Evolutionary conservation across 2,113 vertebrate genomes (phyloP), one percentile per base, ranked within the genome.

Genomic region (Leptocoma aspasia): DNA sequence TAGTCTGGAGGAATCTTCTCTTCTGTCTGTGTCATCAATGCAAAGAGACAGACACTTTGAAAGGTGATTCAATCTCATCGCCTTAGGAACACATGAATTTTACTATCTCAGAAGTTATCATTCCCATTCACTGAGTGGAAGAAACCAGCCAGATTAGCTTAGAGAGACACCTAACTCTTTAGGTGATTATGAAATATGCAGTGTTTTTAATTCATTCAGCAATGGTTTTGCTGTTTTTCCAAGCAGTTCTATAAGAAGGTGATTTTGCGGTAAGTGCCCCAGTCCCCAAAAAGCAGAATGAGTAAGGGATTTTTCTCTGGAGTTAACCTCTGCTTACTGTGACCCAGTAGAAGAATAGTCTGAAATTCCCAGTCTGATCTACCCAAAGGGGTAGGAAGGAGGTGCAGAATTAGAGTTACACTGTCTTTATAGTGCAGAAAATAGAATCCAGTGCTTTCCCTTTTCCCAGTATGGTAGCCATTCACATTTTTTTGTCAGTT

Each of bases 401-500:
- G 30, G n/a, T 30, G 15, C 8, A 87, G 35, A 75, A 95, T 64
- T 39, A 76, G 11, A 77, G 37, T 70, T 28, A 64, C 17, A 37
- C 20, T 15, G 3, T 37, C 21, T 85, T 72, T 94, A 45, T 28
- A 70, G 18, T n/a, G 9, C 41, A 78, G 50, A 84, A 91, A 93
- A 33, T 52, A 86, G 47, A 89, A 89, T 31, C 13, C 44, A 52
- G 9, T 82, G 26, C 20, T 10, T 75, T 53, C 27, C 5, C 22
- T 66, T 14, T 70, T 26, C 45, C 64, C 57, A 90, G 69, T 44
- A 86, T 70, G 60, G 87, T 75, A 94, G 37, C 5, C 10, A 17
- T 61, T 97, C 69, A 73, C 33, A 72, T 56, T 61, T 90, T 90
- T 94, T 94, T 91, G 28, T 95, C 75, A 54, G n/a, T 65, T 64